Conservation (phyloP, 2,797 vertebrate genomes). For the Xerus rutilus region DNA sequence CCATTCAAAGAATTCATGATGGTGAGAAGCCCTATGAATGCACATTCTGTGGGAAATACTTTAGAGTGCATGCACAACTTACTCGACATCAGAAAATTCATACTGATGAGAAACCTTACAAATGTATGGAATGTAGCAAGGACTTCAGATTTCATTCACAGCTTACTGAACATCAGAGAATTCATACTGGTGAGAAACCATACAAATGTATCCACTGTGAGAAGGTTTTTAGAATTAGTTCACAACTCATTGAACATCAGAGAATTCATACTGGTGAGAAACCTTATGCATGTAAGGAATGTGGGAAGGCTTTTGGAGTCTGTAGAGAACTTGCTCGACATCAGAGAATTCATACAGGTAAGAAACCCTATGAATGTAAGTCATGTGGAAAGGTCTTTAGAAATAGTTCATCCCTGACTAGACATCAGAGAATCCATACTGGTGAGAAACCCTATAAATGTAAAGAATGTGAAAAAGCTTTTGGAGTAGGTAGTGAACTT, state of each 20-base stretch:
- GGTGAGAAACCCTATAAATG: slow-evolving; percentile 78
- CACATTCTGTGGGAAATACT: slow-evolving; percentile 39
- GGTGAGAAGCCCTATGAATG: slow-evolving; percentile 8
- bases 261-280: slow-evolving; percentile 73
- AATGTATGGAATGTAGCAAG: slow-evolving; percentile 56
- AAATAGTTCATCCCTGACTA: slow-evolving; percentile 71
- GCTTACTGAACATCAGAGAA: slow-evolving; percentile 66
- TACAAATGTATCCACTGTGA: slow-evolving; percentile 45
- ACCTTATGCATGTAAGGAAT: slow-evolving; percentile 62
- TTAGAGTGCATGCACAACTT: neutral
- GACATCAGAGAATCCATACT: slow-evolving; percentile 76
- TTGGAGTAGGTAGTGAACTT: slow-evolving; percentile 66
- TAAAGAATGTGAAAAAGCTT: slow-evolving; percentile 69
- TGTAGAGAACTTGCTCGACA: slow-evolving; percentile 68
- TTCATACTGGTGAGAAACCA: slow-evolving; percentile 68
- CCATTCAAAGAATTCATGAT: slow-evolving; percentile 29
- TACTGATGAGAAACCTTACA: slow-evolving; percentile 65
- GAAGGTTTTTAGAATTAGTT: slow-evolving; percentile 67
- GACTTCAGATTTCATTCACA: slow-evolving; percentile 64
- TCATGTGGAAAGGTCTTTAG: slow-evolving; percentile 75
- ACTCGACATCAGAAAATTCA: slow-evolving; percentile 56
- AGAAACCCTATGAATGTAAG: slow-evolving; percentile 72
- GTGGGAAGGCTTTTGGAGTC: slow-evolving; percentile 74
- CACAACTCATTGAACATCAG: slow-evolving; percentile 62
- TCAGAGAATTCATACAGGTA: slow-evolving; percentile 75